A percentile compares a stretch with the other conserved stretches of the same genome.
These are phyloP conservation scores for silkworm (Bombyx mori) DNA, from an alignment of 1,140 invertebrate genomes.

Conservation along the genomic window ASM3026992v2 NC_085131.1:5770501-5771000, in stretches of 20 bases:
- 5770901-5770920: no score
- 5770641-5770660: slow-evolving; percentile 77
- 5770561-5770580: slow-evolving; percentile 73
- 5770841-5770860: no score
- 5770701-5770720: slow-evolving; percentile 61
- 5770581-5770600: slow-evolving; percentile 76
- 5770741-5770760: no score
- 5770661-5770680: slow-evolving; percentile 63
- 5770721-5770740: slow-evolving; percentile 18
- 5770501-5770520: no score
- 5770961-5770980: no score
- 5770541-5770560: slow-evolving; percentile 73
- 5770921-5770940: no score
- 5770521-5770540: background rate
- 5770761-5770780: background rate
- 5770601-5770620: slow-evolving; percentile 83
- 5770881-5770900: background rate
- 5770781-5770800: no score
- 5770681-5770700: slow-evolving; percentile 69
- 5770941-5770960: no score
- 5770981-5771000: no score
- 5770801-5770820: no score
- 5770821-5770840: no score
- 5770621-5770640: slow-evolving; percentile 79
- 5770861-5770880: no score